Conservation (phyloP, 2,888 invertebrate species). For the Athalia circularis region DNA sequence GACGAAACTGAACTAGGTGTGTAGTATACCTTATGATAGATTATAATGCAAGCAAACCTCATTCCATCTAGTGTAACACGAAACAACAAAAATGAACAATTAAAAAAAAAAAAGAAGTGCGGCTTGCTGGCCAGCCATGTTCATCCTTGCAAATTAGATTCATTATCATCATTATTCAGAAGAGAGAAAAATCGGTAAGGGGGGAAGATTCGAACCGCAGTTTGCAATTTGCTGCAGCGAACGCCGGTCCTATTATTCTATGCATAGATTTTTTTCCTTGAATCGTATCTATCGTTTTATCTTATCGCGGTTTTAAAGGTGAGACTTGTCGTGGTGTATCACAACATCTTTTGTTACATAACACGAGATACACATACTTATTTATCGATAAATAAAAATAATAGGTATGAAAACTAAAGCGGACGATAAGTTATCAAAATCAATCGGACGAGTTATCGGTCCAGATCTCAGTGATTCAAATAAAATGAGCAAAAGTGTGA, state of each 20-base stretch:
- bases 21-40: too few relatives aligned
- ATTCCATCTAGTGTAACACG: neutral
- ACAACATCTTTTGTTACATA: constrained; percentile 8
- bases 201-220: constrained; percentile 6
- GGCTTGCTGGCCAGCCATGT: constrained; percentile 31
- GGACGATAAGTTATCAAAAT: constrained; percentile 5
- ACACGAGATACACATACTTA: neutral
- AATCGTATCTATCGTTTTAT: constrained; percentile 17
- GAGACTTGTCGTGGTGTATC: constrained; percentile 5
- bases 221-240: constrained; percentile 13
- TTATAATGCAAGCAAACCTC: too few relatives aligned
- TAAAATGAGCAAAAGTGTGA: neutral
- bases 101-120: constrained; percentile 9
- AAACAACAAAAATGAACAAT: neutral
- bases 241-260: neutral
- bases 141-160: constrained; percentile 16
- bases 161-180: neutral
- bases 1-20: too few relatives aligned
- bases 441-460: neutral
- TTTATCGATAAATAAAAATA: constrained; percentile 4
- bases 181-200: neutral
- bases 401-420: constrained; percentile 26
- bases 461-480: neutral
- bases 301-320: constrained; percentile 38
- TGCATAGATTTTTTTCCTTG: constrained; percentile 22